phyloP scores from a whole-genome alignment of 2,888 invertebrate species.

The Drosophila villosipedis region DNA sequence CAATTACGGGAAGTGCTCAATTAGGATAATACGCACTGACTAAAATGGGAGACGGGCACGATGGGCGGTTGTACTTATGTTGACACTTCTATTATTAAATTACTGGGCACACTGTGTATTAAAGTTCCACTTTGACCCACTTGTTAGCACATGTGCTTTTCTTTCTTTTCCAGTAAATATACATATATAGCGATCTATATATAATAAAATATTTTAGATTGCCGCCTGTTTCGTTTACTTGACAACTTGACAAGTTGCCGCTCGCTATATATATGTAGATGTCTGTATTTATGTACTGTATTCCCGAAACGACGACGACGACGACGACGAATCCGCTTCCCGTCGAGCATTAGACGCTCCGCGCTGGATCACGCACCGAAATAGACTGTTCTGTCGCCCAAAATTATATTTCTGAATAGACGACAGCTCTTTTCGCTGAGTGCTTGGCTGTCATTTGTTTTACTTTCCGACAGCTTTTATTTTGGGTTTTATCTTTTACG shows the following conservation, averaged over 20 bases:
- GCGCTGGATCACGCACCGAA: constrained; percentile 84
- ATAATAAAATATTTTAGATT: constrained; percentile 16
- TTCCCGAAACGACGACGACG: constrained; percentile 23
- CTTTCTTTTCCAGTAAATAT: constrained; percentile 50
- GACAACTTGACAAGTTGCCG: constrained; percentile 66
- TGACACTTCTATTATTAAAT: constrained; percentile 52
- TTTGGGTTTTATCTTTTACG: constrained; percentile 42
- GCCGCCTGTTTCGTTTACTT: constrained; percentile 56
- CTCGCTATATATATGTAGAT: constrained; percentile 16
- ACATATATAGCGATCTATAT: constrained; percentile 32
- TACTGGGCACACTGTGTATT: constrained; percentile 2
- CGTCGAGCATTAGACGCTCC: constrained; percentile 58
- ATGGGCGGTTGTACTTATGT: constrained; percentile 2
- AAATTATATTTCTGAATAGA: constrained; percentile 15
- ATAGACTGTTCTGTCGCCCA: constrained; percentile 77
- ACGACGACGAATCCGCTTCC: constrained; percentile 18
- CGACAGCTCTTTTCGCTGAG: constrained; percentile 38
- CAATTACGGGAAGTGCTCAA: constrained; percentile 52
- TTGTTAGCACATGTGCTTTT: constrained; percentile 42
- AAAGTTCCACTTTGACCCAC: constrained; percentile 68
- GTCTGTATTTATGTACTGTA: constrained; percentile 21
- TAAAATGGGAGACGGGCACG: not conserved
- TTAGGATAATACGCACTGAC: constrained; percentile 26
- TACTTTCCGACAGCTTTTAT: constrained; percentile 41
- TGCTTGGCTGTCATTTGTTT: constrained; percentile 35